Evolutionary conservation across 2,888 invertebrate species (phyloP).

Genomic region (Spodoptera picta): DNA sequence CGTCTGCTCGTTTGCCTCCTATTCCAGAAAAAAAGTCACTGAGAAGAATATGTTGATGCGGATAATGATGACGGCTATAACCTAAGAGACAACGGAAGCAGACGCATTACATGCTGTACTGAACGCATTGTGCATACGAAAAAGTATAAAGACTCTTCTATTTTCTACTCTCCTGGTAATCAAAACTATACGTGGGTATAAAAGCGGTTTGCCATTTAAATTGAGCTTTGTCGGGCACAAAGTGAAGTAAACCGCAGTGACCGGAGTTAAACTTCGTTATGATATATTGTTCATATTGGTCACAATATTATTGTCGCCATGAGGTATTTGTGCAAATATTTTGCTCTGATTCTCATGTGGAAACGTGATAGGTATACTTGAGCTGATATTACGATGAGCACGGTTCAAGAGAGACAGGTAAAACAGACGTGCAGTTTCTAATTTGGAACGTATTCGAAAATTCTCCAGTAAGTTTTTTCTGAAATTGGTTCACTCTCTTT

Average conservation of each 20-base stretch:
- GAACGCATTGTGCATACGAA: too few relatives aligned
- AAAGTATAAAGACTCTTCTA: background rate
- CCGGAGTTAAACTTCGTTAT: slow-evolving; percentile 55
- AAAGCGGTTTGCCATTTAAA: slow-evolving; percentile 30
- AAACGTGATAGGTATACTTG: slow-evolving; percentile 12
- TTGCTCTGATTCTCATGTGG: slow-evolving; percentile 10
- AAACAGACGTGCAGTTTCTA: too few relatives aligned
- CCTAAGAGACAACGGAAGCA: too few relatives aligned
- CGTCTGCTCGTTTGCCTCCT: too few relatives aligned
- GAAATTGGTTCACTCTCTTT: too few relatives aligned
- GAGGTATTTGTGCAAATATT: slow-evolving; percentile 41
- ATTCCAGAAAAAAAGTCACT: too few relatives aligned
- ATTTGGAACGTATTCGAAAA: too few relatives aligned
- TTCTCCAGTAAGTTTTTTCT: too few relatives aligned
- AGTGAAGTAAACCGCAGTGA: slow-evolving; percentile 48
- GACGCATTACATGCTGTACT: too few relatives aligned
- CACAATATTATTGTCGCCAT: slow-evolving; percentile 42
- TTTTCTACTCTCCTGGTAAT: slow-evolving; percentile 4
- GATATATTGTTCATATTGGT: slow-evolving; percentile 61
- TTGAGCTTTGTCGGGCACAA: slow-evolving; percentile 29
- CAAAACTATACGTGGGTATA: slow-evolving; percentile 10
- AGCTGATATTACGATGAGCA: slow-evolving; percentile 10
- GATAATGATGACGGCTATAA: too few relatives aligned
- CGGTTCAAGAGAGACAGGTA: slow-evolving; percentile 2
- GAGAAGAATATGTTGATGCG: too few relatives aligned